Base-by-base conservation (phyloP, 2,113 vertebrate species). In the Pelobates fuscus region DNA sequence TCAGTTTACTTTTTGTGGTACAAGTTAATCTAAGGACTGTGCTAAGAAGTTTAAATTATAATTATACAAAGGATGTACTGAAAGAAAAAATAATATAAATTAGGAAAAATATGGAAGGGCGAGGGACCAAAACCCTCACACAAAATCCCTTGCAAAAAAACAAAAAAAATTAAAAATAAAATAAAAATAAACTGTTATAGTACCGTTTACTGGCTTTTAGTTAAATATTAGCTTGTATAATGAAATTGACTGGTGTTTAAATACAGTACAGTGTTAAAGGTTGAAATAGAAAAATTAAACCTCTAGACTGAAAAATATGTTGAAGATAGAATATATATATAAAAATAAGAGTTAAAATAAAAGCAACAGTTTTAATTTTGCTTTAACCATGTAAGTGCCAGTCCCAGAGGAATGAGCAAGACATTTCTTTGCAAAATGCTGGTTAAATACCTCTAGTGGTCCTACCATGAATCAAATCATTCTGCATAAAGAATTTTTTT, bases 361-460 rank as follows among this genome's bases (percentile, higher is more conserved):
- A 79, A 82, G 84, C 90, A 88, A 89, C 91, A 90, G 83, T 88
- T 82, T 82, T 89, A 78, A 86, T 84, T 92, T 92, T 91, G 92
- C 91, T 92, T 92, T 5, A 49, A 49, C 44, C 44, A 49, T 49
- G 10, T 17, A 18, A 17, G 44, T 12, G 17, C 12, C 44, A 49
- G 44, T n/a, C n/a, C n/a, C n/a, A n/a, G n/a, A n/a, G n/a, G 44
- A 5, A 18, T 49, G n/a, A n/a, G 15, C 44, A 49, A 4, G 15
- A 18, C 44, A 12, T 49, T 49, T 8, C 12, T 49, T 49, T 49
- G 44, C 44, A 49, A 17, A 49, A 18, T 8, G 12, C 8, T 49
- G 17, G 44, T 49, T 93, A 87, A 80, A 76, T 52, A 77, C 54
- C 85, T 88, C 88, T 93, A 92, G 91, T 93, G 91, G 91, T 92